Evolutionary conservation across 2,113 vertebrate species (phyloP).

Genomic region (Sclerurus mexicanus): DNA sequence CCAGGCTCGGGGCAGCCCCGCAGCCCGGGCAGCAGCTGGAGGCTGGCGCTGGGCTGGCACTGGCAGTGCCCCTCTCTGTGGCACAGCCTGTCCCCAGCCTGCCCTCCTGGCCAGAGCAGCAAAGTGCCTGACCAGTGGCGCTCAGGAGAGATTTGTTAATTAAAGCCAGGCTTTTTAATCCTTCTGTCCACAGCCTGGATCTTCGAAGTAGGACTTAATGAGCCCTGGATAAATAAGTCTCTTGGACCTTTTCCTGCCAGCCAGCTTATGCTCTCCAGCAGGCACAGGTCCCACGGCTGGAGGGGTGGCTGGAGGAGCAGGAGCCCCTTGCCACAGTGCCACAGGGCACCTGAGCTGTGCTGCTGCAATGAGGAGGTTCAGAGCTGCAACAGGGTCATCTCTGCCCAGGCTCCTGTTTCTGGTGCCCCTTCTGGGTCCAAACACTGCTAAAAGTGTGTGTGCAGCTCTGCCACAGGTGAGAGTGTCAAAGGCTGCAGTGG

Average conservation of each 20-base stretch:
- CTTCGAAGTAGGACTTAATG: neutral
- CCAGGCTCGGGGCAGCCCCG: fast-evolving
- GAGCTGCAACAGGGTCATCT: neutral
- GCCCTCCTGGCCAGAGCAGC: neutral
- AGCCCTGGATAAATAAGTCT: constrained; percentile 14
- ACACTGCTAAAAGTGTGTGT: fast-evolving
- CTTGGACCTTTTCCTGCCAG: constrained; percentile 41
- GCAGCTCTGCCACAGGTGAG: fast-evolving
- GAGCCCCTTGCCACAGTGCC: neutral
- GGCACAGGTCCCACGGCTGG: neutral
- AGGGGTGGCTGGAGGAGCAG: neutral
- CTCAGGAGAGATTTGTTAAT: constrained; percentile 43
- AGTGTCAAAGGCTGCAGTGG: neutral
- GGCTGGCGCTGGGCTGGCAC: fast-evolving
- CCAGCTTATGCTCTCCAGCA: neutral
- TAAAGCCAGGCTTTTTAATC: constrained; percentile 54
- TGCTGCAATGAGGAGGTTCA: fast-evolving
- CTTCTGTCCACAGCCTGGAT: neutral
- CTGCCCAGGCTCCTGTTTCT: neutral
- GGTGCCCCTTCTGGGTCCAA: neutral
- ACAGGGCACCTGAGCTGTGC: neutral
- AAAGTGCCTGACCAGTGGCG: neutral
- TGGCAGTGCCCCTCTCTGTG: neutral
- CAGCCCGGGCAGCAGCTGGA: neutral
- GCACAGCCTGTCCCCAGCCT: neutral